phyloP scores from a whole-genome alignment of 2,888 invertebrate species.

The Acronicta leporina region DNA sequence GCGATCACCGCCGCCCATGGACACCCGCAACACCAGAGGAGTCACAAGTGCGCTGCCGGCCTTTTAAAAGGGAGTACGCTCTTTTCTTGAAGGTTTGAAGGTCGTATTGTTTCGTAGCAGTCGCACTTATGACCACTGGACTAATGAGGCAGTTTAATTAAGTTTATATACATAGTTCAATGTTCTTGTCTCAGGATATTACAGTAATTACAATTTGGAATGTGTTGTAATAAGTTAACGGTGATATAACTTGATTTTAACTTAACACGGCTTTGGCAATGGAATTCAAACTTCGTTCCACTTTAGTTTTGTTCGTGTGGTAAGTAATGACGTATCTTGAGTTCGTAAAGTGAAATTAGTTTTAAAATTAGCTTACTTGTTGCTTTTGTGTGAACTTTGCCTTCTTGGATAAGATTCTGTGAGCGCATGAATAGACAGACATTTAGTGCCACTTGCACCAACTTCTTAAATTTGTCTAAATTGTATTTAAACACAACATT shows the following conservation, averaged over 20 bases:
- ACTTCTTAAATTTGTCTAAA: too few species aligned
- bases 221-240: constrained; percentile 25
- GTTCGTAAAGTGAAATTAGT: constrained; percentile 36
- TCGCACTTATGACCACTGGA: too few species aligned
- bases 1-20: too few species aligned
- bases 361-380: constrained; percentile 32
- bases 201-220: constrained; percentile 24
- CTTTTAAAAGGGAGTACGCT: too few species aligned
- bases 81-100: too few species aligned
- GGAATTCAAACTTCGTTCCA: constrained; percentile 15
- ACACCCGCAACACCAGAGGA: too few species aligned
- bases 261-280: constrained; percentile 24
- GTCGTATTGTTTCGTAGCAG: too few species aligned
- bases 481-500: too few species aligned
- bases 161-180: constrained; percentile 1
- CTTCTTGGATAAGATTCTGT: constrained; percentile 16
- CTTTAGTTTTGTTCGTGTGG: constrained; percentile 24
- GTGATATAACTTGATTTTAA: constrained; percentile 32
- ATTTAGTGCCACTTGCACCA: too few species aligned
- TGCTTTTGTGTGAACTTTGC: constrained; percentile 26
- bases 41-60: too few species aligned
- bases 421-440: too few species aligned
- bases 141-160: background rate
- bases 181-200: constrained; percentile 21
- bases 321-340: constrained; percentile 16